A percentile compares a stretch with the other conserved stretches of the same genome.
These are phyloP conservation scores for Melanotaenia maccullochi DNA, from an alignment of 2,797 vertebrate genomes.

Conservation along the genomic window DNA sequence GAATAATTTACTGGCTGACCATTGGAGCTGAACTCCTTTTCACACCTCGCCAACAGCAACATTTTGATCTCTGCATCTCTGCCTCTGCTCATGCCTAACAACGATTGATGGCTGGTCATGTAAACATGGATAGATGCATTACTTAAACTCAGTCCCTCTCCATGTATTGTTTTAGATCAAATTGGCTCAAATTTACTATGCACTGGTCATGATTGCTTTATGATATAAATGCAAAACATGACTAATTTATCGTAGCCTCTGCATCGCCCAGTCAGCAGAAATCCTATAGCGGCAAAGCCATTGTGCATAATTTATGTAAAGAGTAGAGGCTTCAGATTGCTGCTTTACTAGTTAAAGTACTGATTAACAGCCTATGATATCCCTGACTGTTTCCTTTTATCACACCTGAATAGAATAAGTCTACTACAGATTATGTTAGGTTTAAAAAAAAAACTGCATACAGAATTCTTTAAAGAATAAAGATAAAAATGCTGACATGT, in stretches of 20 bases:
- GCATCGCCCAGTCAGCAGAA: slow-evolving; percentile 56
- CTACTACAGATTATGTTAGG: neutral
- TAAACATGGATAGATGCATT: slow-evolving; percentile 33
- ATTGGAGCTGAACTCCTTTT: slow-evolving; percentile 53
- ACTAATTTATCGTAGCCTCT: slow-evolving; percentile 44
- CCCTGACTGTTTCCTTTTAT: slow-evolving; percentile 4
- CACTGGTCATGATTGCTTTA: slow-evolving; percentile 26
- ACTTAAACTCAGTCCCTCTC: neutral
- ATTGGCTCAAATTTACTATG: slow-evolving; percentile 3
- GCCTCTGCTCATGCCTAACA: slow-evolving; percentile 14
- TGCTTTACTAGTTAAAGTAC: slow-evolving; percentile 46
- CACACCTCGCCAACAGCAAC: slow-evolving; percentile 54
- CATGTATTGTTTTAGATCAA: slow-evolving; percentile 27
- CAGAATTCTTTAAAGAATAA: neutral
- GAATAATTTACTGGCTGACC: slow-evolving; percentile 67
- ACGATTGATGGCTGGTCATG: slow-evolving; percentile 24
- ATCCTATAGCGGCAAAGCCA: slow-evolving; percentile 34
- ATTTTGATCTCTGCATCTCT: slow-evolving; percentile 36
- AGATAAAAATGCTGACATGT: neutral
- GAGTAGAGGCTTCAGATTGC: slow-evolving; percentile 21
- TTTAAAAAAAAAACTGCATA: neutral
- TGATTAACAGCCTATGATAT: slow-evolving; percentile 30
- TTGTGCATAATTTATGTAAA: slow-evolving; percentile 65
- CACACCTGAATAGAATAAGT: neutral
- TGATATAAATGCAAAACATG: slow-evolving; percentile 42